Percentiles rank a stretch among this genome's conserved stretches.
Evolutionary conservation across 2,888 invertebrate genomes (phyloP).

Genomic region (Geotrupes spiniger): DNA sequence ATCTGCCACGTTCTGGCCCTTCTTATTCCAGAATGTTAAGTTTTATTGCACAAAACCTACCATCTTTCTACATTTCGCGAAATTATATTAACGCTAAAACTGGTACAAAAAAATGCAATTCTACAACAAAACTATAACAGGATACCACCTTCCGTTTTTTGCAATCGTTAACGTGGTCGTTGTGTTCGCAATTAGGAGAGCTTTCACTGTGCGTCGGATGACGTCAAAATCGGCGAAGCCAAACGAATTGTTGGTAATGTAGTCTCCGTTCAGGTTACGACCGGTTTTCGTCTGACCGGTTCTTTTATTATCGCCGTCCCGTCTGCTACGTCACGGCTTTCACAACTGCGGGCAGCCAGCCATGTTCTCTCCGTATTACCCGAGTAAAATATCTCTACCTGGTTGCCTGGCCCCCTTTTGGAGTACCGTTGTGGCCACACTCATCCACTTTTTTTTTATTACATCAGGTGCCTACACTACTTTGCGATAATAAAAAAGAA

Average conservation of each 20-base stretch:
- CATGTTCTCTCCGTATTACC: constrained; percentile 25
- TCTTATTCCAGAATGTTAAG: no score
- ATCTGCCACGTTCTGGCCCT: no score
- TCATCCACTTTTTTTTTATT: constrained; percentile 21
- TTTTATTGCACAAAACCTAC: no score
- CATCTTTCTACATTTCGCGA: no score
- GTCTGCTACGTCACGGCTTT: constrained; percentile 33
- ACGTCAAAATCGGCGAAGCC: constrained; percentile 27
- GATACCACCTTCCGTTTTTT: no score
- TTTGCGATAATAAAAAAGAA: background rate
- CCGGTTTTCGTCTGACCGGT: constrained; percentile 23
- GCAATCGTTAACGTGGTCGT: no score
- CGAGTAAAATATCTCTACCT: constrained; percentile 21
- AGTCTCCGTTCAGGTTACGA: constrained; percentile 21
- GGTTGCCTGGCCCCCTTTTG: constrained; percentile 29
- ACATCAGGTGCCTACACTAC: constrained; percentile 21
- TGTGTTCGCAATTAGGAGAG: background rate
- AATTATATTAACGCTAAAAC: no score
- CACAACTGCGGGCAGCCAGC: constrained; percentile 30
- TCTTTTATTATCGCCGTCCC: constrained; percentile 15
- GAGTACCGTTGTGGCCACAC: constrained; percentile 31
- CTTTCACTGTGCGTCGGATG: constrained; percentile 12
- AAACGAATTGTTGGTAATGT: constrained; percentile 18
- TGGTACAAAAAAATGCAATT: no score
- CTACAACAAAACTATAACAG: no score